phyloP scores from a whole-genome alignment of 2,797 vertebrate genomes.

The Esox lucius region DNA sequence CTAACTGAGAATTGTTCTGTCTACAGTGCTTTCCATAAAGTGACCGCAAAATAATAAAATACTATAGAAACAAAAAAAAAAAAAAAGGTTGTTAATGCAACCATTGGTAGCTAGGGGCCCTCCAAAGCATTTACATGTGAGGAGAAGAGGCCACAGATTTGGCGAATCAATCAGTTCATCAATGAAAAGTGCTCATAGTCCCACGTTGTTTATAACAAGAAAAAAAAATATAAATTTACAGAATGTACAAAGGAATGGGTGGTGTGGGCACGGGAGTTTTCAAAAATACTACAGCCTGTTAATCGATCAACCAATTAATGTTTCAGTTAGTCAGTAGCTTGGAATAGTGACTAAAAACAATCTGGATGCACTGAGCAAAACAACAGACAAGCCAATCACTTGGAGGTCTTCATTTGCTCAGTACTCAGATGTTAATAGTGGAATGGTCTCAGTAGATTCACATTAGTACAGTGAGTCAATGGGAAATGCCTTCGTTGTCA shows the following conservation, averaged over 20 bases:
- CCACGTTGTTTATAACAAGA: conserved; percentile 31
- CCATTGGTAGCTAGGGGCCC: conserved; percentile 13
- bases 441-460: conserved; percentile 38
- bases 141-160: conserved; percentile 49
- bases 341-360: conserved; percentile 26
- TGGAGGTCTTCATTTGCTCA: conserved; percentile 9
- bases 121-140: conserved; percentile 14
- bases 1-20: conserved; percentile 16
- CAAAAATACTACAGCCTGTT: conserved; percentile 29
- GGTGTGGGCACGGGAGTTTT: conserved; percentile 26
- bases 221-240: conserved; percentile 50
- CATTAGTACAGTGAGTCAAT: conserved; percentile 41
- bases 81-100: conserved; percentile 32
- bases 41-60: conserved; percentile 5
- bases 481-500: conserved; percentile 71
- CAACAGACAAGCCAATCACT: conserved; percentile 13
- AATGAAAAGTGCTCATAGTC: conserved; percentile 56
- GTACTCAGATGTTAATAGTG: conserved; percentile 7
- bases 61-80: conserved; percentile 17
- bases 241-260: conserved; percentile 40
- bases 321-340: conserved; percentile 26
- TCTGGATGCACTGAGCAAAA: conserved; percentile 8
- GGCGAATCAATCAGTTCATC: conserved; percentile 35
- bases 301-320: conserved; percentile 22
- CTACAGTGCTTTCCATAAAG: conserved; percentile 35